Evolutionary conservation across 2,797 vertebrate genomes (phyloP), one percentile per base, ranked within the genome.

Genomic region (Pangasius larnaudii): DNA sequence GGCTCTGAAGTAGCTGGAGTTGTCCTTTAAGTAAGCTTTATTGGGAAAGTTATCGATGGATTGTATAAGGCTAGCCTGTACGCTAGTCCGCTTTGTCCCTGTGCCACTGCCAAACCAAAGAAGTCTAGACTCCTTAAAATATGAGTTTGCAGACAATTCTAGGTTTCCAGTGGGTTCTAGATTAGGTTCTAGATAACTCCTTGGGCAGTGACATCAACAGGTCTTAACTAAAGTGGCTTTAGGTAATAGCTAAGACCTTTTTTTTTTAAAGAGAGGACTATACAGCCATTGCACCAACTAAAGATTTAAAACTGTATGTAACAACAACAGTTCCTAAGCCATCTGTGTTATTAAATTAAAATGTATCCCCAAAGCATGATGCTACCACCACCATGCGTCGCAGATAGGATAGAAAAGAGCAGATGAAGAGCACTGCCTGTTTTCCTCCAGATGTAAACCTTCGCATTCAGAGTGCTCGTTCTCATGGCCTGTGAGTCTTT

Each of bases 41-140:
- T 36, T 67, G n/a, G 33, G 14, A 33, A 72, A 71, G 14, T 74
- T 65, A n/a, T 0, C 24, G 24, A 72, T 88, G 75, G 24, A 36
- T 11, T 84, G 8, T 84, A 19, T 46, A 63, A 19, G 33, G 16
- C 22, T 19, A 27, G 33, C 33, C 30, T 69, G 33, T 67, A n/a
- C n/a, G n/a, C 39, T 69, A 46, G 42, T 71, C 83, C 87, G 82
- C 58, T 77, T 84, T 85, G n/a, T 18, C n/a, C 46, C 18, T 61
- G 67, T 36, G 74, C 33, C 63, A 72, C 46, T 30, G n/a, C 58
- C 36, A 67, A 46, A 56, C 5, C 22, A 83, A 87, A 53, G 14
- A 83, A 51, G 39, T 51, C 67, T 74, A 72, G 84, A 85, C 51
- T 75, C 11, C 30, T 85, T 36, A 71, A 71, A 36, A 27, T 71